These are phyloP conservation scores for Pangasius krempfi DNA, from an alignment of 2,797 vertebrate species.

Conservation along the genomic window DNA sequence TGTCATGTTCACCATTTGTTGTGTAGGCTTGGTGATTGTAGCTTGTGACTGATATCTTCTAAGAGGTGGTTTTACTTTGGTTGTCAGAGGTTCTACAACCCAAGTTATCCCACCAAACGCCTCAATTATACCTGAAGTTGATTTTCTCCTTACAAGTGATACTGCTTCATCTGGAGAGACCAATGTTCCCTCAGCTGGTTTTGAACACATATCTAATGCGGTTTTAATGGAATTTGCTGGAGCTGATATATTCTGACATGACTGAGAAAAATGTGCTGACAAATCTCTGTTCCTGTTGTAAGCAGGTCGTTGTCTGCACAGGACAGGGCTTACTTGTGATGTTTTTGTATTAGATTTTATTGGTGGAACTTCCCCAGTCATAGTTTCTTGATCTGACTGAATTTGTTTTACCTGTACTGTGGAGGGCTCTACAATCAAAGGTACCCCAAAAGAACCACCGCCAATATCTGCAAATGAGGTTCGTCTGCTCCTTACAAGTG, in stretches of 20 bases:
- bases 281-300: conserved; percentile 37
- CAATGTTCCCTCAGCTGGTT: conserved; percentile 31
- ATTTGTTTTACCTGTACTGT: conserved; percentile 3
- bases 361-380: neutral
- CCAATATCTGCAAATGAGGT: conserved; percentile 23
- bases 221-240: conserved; percentile 70
- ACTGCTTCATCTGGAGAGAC: conserved; percentile 58
- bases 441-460: conserved; percentile 33
- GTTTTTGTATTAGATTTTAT: neutral
- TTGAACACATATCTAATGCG: conserved; percentile 69
- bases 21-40: conserved; percentile 30
- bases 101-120: conserved; percentile 65
- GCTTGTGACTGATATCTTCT: conserved; percentile 31
- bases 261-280: conserved; percentile 18
- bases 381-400: conserved; percentile 5
- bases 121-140: conserved; percentile 56
- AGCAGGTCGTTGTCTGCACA: conserved; percentile 13
- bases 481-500: conserved; percentile 55
- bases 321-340: neutral
- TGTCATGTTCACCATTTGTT: conserved; percentile 23
- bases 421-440: conserved; percentile 40
- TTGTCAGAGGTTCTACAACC: conserved; percentile 55
- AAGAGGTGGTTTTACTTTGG: conserved; percentile 46
- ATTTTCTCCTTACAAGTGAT: conserved; percentile 62
- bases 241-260: conserved; percentile 55